A percentile compares a stretch with the other conserved stretches of the same genome.
These are phyloP conservation scores for Reticulitermes lucifugus DNA, from an alignment of 2,888 invertebrate genomes.

Conservation along the genomic window DNA sequence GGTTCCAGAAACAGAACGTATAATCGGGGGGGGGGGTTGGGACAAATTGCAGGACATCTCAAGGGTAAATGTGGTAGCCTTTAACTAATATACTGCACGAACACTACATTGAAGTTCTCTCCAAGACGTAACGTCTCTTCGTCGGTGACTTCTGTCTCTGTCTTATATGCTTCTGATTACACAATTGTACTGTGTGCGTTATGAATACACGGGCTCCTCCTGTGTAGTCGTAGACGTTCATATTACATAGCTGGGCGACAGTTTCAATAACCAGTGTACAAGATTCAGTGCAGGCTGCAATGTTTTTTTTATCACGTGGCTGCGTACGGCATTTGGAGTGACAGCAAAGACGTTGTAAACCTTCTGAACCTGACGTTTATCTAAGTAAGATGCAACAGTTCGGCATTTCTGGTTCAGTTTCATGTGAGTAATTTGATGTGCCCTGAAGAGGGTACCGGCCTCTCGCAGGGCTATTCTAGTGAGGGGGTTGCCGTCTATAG, in stretches of 20 bases:
- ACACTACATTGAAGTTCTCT: neutral
- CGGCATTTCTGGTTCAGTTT: too few species aligned
- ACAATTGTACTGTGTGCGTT: neutral
- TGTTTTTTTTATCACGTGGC: too few species aligned
- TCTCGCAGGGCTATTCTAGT: too few species aligned
- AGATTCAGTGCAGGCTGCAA: neutral
- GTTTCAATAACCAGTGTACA: neutral
- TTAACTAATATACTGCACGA: conserved; percentile 12
- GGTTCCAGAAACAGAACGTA: conserved; percentile 23
- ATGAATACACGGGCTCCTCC: neutral
- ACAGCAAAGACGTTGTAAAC: too few species aligned
- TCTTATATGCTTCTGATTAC: neutral
- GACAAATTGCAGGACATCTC: neutral
- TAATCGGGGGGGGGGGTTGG: neutral
- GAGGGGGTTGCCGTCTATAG: too few species aligned
- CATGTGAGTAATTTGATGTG: too few species aligned
- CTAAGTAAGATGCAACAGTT: too few species aligned
- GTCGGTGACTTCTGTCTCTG: neutral
- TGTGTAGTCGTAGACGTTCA: neutral
- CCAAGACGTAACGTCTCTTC: neutral
- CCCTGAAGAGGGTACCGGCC: too few species aligned
- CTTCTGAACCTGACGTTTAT: too few species aligned
- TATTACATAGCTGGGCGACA: neutral
- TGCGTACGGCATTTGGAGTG: too few species aligned
- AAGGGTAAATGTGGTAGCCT: neutral